These are phyloP conservation scores for Lysandra bellargus DNA, from an alignment of 2,888 invertebrate genomes.

Conservation along the genomic window DNA sequence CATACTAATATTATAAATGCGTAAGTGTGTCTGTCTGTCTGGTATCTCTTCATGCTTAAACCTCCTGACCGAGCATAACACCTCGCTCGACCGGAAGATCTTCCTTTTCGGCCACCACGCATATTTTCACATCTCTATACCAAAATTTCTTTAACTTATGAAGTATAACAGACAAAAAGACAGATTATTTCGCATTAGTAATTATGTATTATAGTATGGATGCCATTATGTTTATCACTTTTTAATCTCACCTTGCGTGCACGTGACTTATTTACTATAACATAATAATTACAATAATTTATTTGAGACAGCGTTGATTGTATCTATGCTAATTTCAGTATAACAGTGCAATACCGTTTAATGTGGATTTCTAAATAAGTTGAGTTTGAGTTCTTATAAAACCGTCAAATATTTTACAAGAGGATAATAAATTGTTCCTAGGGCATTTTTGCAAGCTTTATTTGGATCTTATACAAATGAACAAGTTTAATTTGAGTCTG, in stretches of 20 bases:
- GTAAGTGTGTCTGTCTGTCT: background rate
- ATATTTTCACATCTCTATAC: too few species aligned
- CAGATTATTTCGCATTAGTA: background rate
- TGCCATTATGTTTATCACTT: conserved; percentile 12
- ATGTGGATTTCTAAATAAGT: background rate
- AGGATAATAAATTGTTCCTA: background rate
- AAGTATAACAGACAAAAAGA: background rate
- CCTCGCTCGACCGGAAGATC: too few species aligned
- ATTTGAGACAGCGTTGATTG: background rate
- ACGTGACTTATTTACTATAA: conserved; percentile 8
- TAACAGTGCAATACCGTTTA: background rate
- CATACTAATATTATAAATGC: background rate
- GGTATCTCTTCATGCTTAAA: too few species aligned
- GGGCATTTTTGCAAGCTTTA: too few species aligned
- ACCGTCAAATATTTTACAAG: background rate
- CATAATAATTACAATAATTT: background rate
- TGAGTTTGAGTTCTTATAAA: background rate
- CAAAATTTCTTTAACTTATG: too few species aligned
- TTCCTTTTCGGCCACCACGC: too few species aligned
- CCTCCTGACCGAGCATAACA: too few species aligned
- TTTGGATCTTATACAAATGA: background rate
- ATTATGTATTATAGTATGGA: background rate
- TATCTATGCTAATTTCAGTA: background rate
- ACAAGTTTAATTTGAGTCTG: too few species aligned
- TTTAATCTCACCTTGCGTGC: conserved; percentile 5